A percentile compares a stretch with the other conserved stretches of the same genome.
phyloP scores from a whole-genome alignment of 2,888 invertebrate species.

The Drosophila siamana region DNA sequence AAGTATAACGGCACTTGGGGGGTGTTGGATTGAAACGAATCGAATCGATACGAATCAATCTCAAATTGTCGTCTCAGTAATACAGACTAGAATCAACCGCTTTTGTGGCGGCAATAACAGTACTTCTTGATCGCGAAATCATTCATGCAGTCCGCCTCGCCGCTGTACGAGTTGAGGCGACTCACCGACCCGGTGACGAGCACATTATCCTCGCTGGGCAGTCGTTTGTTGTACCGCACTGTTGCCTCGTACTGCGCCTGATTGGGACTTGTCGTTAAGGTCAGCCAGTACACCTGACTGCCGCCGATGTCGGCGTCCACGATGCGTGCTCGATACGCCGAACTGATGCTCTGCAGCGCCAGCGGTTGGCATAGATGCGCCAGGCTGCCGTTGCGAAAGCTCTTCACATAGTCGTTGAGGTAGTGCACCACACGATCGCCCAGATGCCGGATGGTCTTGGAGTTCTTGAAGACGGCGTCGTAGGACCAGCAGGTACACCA shows the following conservation, averaged over 20 bases:
- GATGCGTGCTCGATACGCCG: constrained; percentile 85
- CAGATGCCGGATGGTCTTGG: constrained; percentile 86
- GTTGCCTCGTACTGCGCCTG: constrained; percentile 90
- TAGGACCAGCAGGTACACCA: constrained; percentile 92
- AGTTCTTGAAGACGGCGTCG: constrained; percentile 83
- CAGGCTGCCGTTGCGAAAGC: constrained; percentile 78
- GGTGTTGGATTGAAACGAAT: constrained; percentile 15
- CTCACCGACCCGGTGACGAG: constrained; percentile 88
- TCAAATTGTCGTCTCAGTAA: constrained; percentile 7
- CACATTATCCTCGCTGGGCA: constrained; percentile 80
- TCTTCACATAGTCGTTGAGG: constrained; percentile 80
- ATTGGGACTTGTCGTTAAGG: constrained; percentile 89
- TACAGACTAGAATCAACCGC: constrained; percentile 31
- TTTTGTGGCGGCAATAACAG: constrained; percentile 86
- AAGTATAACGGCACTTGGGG: constrained; percentile 56
- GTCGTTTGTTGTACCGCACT: constrained; percentile 85
- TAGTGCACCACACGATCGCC: constrained; percentile 84
- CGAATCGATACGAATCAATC: constrained; percentile 7
- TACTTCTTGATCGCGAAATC: constrained; percentile 87
- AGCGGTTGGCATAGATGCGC: constrained; percentile 86
- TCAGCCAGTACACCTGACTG: constrained; percentile 88
- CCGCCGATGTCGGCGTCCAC: constrained; percentile 33
- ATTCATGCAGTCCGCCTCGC: constrained; percentile 86
- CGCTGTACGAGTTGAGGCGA: constrained; percentile 87
- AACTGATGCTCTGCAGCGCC: constrained; percentile 86